Conservation (phyloP, 2,797 vertebrate genomes). For the Falco berigora region DNA sequence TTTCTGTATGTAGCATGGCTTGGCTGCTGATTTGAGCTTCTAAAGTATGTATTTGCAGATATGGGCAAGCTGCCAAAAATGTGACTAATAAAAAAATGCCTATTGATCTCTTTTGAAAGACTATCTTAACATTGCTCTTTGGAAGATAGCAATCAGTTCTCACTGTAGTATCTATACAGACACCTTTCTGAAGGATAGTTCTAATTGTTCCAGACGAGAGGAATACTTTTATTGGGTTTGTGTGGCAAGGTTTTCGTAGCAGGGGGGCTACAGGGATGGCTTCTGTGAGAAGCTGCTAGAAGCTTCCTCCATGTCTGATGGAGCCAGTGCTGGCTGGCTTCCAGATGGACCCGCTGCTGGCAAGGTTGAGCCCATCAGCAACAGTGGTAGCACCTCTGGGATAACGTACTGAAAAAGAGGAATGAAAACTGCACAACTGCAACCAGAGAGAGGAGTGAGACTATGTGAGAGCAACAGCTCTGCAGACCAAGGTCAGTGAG, state of each 20-base stretch:
- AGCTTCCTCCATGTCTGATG: background rate
- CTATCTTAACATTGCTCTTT: background rate
- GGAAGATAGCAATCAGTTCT: background rate
- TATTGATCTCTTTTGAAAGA: constrained; percentile 31
- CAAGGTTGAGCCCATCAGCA: no score
- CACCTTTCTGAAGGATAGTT: background rate
- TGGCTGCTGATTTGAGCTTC: background rate
- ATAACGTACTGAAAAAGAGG: no score
- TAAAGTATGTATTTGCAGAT: background rate
- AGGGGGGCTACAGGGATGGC: background rate
- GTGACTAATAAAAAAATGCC: background rate
- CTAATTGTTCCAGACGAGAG: background rate
- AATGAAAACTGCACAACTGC: no score
- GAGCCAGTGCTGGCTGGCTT: background rate
- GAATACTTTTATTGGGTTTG: background rate
- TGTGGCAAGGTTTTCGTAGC: background rate
- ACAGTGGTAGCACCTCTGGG: no score
- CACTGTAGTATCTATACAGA: background rate
- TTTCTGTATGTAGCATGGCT: background rate
- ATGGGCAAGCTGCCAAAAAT: constrained; percentile 23
- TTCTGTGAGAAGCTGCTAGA: background rate
- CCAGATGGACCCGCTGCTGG: no score
- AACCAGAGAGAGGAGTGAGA: no score
- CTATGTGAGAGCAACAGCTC: no score
- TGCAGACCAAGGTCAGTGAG: no score